Conservation (phyloP, 2,888 invertebrate genomes). For the Melanostoma mellinum region DNA sequence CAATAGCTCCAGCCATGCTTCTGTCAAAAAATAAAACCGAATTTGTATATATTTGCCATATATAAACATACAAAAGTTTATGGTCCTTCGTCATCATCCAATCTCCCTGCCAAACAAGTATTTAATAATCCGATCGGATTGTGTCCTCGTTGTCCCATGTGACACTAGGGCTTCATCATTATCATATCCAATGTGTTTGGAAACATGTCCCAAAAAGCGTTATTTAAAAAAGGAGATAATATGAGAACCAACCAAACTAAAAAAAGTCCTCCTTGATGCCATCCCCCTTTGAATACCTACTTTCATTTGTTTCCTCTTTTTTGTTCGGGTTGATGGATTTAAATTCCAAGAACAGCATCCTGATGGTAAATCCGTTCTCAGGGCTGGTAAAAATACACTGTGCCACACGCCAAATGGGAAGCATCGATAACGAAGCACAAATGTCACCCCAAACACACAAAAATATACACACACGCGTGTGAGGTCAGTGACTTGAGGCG, state of each 20-base stretch:
- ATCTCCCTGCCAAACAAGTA: constrained; percentile 37
- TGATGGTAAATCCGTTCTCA: constrained; percentile 33
- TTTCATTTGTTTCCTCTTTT: constrained; percentile 10
- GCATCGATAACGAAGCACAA: constrained; percentile 42
- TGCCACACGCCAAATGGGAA: constrained; percentile 60
- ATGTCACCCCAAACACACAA: constrained; percentile 23
- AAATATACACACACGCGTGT: constrained; percentile 34
- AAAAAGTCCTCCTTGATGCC: constrained; percentile 38
- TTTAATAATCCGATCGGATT: constrained; percentile 64
- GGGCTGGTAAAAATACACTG: constrained; percentile 14
- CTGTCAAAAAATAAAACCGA: constrained; percentile 22
- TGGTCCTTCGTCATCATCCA: neutral
- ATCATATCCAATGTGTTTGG: constrained; percentile 60
- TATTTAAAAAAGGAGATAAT: constrained; percentile 47
- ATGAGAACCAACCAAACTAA: constrained; percentile 28
- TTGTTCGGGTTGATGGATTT: constrained; percentile 56
- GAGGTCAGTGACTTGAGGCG: constrained; percentile 66
- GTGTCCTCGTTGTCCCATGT: constrained; percentile 29
- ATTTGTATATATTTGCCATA: constrained; percentile 49
- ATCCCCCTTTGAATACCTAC: constrained; percentile 21
- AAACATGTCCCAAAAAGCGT: constrained; percentile 55
- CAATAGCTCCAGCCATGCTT: constrained; percentile 35
- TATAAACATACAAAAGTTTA: constrained; percentile 5
- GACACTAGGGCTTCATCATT: constrained; percentile 55
- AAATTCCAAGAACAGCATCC: constrained; percentile 58